Conservation (phyloP, 2,113 vertebrate species). For the Lagenorhynchus albirostris region DNA sequence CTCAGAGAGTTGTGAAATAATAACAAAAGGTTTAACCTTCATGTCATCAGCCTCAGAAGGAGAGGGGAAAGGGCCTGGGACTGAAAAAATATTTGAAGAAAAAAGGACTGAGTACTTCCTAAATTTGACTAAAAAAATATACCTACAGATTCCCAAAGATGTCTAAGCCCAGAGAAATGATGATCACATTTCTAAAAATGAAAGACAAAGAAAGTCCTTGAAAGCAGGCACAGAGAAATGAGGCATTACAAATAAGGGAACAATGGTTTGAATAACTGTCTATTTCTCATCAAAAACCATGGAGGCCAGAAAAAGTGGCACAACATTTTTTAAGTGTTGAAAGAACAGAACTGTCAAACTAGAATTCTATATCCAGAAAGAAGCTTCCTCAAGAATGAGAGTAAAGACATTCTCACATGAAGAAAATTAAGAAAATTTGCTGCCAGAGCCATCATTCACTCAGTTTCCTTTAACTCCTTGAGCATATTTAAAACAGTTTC, state of each 20-base stretch:
- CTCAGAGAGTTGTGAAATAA: not conserved
- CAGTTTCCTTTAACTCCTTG: not conserved
- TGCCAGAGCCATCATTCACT: not conserved
- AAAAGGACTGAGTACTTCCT: not conserved
- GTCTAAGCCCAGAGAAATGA: not conserved
- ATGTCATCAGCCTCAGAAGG: not conserved
- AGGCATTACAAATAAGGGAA: not conserved
- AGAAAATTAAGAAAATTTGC: not conserved
- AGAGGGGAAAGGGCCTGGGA: not conserved
- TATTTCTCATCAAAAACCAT: not conserved
- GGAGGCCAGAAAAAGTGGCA: not conserved
- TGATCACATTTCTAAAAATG: not conserved
- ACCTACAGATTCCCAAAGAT: not conserved
- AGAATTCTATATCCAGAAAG: not conserved
- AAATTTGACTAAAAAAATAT: not conserved
- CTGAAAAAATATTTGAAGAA: not conserved
- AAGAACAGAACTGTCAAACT: not conserved
- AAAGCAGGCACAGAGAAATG: not conserved
- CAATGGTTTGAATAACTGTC: not conserved
- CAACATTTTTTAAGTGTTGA: not conserved
- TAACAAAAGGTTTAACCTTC: not conserved
- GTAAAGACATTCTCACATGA: not conserved
- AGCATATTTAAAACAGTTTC: not conserved
- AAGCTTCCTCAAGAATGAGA: not conserved
- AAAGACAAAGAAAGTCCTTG: not conserved